Evolutionary conservation across 2,888 invertebrate species (phyloP).

Genomic region (Sphinx pinastri): DNA sequence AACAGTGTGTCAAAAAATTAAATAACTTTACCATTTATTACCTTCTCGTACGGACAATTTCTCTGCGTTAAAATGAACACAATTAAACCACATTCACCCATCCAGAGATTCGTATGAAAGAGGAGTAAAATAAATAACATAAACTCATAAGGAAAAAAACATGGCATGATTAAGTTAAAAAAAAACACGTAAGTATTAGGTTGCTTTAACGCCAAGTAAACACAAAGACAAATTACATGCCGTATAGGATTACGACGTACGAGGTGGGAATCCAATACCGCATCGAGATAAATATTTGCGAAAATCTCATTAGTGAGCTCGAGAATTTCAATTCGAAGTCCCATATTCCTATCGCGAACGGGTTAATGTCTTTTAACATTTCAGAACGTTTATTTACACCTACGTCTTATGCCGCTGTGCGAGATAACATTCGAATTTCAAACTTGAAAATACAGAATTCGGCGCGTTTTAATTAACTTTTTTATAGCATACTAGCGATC

Average conservation of each 20-base stretch:
- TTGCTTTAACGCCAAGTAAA: conserved; percentile 21
- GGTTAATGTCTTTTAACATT: conserved; percentile 19
- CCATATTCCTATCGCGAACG: conserved; percentile 18
- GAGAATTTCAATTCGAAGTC: conserved; percentile 20
- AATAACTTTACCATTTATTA: too few relatives aligned
- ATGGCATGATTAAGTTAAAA: conserved; percentile 18
- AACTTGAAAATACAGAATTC: too few relatives aligned
- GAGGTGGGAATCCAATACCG: conserved; percentile 16
- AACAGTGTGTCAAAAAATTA: too few relatives aligned
- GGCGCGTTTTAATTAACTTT: too few relatives aligned
- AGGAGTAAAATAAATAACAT: not conserved
- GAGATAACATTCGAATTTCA: too few relatives aligned
- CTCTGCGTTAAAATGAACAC: too few relatives aligned
- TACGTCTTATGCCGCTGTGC: too few relatives aligned
- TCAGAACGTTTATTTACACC: conserved; percentile 1
- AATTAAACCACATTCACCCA: not conserved
- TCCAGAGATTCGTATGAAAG: not conserved
- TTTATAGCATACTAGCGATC: too few relatives aligned
- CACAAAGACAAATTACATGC: conserved; percentile 15
- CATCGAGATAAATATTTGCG: conserved; percentile 24
- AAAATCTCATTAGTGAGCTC: conserved; percentile 21
- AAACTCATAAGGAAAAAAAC: not conserved
- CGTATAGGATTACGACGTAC: conserved; percentile 1
- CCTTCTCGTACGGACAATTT: too few relatives aligned
- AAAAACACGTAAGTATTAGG: conserved; percentile 52